Evolutionary conservation across 2,888 invertebrate species (phyloP), one percentile per base, ranked within the genome.

Genomic region (Miltochrista miniata): DNA sequence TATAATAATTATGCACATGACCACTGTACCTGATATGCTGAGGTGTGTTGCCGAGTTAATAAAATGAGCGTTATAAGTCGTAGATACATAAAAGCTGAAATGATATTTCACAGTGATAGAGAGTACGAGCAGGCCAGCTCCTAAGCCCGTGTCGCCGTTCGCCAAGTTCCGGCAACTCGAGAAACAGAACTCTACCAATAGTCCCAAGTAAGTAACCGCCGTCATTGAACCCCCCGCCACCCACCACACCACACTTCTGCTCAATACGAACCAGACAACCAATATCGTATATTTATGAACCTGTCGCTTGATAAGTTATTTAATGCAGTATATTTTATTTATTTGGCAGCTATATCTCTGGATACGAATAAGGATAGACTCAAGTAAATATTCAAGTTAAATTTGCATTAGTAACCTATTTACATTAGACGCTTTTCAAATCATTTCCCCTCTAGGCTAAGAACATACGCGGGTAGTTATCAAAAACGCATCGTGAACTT

Each of bases 151-250:
- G 79, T 97, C 97, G 74, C 96, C 97, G 61, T 97, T 97, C 90
- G 95, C 96, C 80, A 97, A 97, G 93, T 97, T 97, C 93, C 95
- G 96, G 85, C 97, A 97, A 92, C 94, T 97, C 87, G 97, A 97
- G 87, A 95, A 95, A 83, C 96, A 97, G 90, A 96, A 95, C 86
- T 96, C 96, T 73, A 93, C 93, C 77, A 94, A 94, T 80, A 93
- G 94, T 75, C 95, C 96, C 87, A 96, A 96, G 97, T 97, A 93
- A 94, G 93, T 84, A 13, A 29, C 0, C 1, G 7, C 36, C 29
- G 35, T 37, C 12, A 11, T 24, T 24, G 5, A 4, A 24, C 5
- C 5, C 2, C 18, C 18, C 18, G 2, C 18, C 5, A 29, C 42
- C 34, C n/a, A 18, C 33, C 48, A 31, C 35, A 33, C 35, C 18